Conservation (phyloP, 2,888 invertebrate genomes). For the Aphidoletes aphidimyza region DNA sequence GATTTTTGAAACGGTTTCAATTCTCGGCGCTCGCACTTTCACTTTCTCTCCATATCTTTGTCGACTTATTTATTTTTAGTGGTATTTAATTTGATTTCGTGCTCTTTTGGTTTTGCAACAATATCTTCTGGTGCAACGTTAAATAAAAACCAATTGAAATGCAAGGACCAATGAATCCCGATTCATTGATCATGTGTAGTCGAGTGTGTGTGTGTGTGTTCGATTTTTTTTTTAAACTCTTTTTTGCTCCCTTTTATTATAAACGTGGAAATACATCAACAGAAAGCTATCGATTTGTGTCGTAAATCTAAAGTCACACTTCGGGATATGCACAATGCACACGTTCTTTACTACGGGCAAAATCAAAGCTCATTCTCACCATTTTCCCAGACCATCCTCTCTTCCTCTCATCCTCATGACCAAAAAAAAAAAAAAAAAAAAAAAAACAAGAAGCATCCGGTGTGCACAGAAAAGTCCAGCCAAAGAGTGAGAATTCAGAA, state of each 20-base stretch:
- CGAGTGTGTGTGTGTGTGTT: no score
- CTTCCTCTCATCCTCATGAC: no score
- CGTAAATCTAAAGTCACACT: constrained; percentile 49
- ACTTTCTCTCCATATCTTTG: not conserved
- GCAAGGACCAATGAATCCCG: constrained; percentile 2
- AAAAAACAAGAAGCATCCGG: not conserved
- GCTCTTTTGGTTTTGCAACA: not conserved
- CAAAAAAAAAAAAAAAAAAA: not conserved
- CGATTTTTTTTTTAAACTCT: not conserved
- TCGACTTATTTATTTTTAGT: constrained; percentile 47
- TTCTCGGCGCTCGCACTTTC: no score
- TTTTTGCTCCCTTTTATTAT: not conserved
- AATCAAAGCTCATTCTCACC: no score
- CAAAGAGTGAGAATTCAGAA: no score
- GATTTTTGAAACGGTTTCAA: not conserved
- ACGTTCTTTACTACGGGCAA: not conserved
- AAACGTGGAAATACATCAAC: constrained; percentile 10
- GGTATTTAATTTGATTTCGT: constrained; percentile 16
- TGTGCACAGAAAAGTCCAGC: not conserved
- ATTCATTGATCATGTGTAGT: no score
- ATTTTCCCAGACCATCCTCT: no score
- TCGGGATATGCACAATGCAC: constrained; percentile 20
- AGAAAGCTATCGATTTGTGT: not conserved
- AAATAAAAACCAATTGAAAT: not conserved
- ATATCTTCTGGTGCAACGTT: not conserved